These are phyloP conservation scores for Talpa occidentalis DNA, from an alignment of 2,113 vertebrate species.

Conservation along the genomic window DNA sequence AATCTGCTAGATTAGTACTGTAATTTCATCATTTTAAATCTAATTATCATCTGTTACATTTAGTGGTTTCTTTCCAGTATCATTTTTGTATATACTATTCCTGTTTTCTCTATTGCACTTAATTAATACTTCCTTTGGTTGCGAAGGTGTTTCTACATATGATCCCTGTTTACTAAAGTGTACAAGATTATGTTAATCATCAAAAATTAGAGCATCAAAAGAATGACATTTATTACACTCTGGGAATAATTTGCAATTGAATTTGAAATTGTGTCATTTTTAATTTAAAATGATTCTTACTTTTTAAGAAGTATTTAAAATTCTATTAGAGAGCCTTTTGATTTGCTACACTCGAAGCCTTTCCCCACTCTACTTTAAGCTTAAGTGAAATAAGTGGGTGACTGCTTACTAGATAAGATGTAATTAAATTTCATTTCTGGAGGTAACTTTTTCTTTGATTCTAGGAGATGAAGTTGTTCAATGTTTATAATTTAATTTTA, in stretches of 20 bases:
- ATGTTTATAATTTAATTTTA: constrained; percentile 43
- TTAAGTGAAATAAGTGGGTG: neutral
- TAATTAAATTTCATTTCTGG: neutral
- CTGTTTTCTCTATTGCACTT: neutral
- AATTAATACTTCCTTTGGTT: neutral
- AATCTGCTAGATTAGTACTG: neutral
- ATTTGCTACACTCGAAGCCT: neutral
- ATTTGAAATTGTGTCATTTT: neutral
- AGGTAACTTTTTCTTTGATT: neutral
- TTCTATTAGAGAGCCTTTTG: neutral
- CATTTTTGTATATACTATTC: neutral
- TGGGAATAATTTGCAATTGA: neutral
- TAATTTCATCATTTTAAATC: neutral
- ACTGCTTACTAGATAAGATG: neutral
- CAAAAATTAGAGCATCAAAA: neutral
- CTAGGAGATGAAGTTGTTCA: neutral
- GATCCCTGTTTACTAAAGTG: neutral
- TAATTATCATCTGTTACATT: neutral
- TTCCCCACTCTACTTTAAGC: neutral
- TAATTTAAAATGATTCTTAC: neutral
- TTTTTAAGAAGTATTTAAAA: constrained; percentile 23
- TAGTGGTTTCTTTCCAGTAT: neutral
- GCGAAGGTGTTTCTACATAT: neutral
- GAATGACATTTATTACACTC: neutral
- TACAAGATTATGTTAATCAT: neutral